These are phyloP conservation scores for Melanotaenia parkinsoni DNA, from an alignment of 2,797 vertebrate species.

Conservation along the genomic window DNA sequence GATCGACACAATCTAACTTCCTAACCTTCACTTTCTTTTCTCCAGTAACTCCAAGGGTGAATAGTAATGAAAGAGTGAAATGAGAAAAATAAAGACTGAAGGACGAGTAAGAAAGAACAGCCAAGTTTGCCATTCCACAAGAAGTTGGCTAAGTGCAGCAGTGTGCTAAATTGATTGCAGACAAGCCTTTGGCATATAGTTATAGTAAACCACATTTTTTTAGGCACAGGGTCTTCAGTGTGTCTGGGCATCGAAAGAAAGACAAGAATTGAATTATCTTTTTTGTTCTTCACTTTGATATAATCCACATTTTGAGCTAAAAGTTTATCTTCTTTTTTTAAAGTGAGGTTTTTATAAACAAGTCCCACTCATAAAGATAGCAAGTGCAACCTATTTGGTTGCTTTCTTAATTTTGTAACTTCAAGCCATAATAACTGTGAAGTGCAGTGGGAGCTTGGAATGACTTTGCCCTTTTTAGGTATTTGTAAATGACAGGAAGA, in stretches of 20 bases:
- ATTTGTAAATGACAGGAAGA: slow-evolving; percentile 68
- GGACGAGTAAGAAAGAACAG: slow-evolving; percentile 39
- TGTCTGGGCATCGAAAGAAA: slow-evolving; percentile 44
- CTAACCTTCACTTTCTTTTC: slow-evolving; percentile 20
- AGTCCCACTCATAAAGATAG: slow-evolving; percentile 18
- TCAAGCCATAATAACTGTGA: slow-evolving; percentile 29
- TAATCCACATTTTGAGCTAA: slow-evolving; percentile 34
- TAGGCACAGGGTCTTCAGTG: slow-evolving; percentile 36
- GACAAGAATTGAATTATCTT: slow-evolving; percentile 20
- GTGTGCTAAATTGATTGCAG: slow-evolving; percentile 78
- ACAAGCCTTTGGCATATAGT: slow-evolving; percentile 54
- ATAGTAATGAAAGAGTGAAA: slow-evolving; percentile 50
- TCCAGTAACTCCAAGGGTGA: slow-evolving; percentile 26
- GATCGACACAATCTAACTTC: slow-evolving; percentile 30
- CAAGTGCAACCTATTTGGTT: slow-evolving; percentile 23
- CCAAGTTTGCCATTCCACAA: slow-evolving; percentile 67
- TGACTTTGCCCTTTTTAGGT: slow-evolving; percentile 72
- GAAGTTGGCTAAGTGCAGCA: slow-evolving; percentile 67
- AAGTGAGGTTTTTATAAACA: slow-evolving; percentile 22
- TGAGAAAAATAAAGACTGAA: slow-evolving; percentile 46
- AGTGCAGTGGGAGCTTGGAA: slow-evolving; percentile 21
- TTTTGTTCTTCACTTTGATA: slow-evolving; percentile 15
- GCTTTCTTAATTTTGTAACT: slow-evolving; percentile 27
- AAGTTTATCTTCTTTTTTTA: slow-evolving; percentile 9
- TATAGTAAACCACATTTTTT: slow-evolving; percentile 47